A percentile compares a stretch with the other conserved stretches of the same genome.
phyloP scores from a whole-genome alignment of 2,113 vertebrate genomes.

The western clawed frog (Xenopus tropicalis) region DNA sequence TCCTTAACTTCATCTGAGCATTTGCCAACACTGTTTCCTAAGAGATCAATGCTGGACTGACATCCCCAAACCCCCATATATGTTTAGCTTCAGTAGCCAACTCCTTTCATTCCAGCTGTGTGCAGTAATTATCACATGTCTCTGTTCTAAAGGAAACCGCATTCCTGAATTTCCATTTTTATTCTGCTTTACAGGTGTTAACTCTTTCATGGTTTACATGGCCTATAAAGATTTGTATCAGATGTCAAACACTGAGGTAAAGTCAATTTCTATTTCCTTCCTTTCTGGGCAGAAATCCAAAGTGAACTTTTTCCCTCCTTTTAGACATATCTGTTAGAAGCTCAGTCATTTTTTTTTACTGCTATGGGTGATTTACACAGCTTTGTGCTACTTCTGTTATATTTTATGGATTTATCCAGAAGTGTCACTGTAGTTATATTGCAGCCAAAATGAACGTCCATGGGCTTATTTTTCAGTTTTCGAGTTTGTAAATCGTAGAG shows the following conservation, averaged over 20 bases:
- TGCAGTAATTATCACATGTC: constrained; percentile 39
- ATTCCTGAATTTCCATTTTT: constrained; percentile 27
- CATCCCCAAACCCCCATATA: constrained; percentile 26
- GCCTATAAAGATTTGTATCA: constrained; percentile 96
- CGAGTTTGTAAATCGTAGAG: too few relatives aligned
- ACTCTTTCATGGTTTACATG: constrained; percentile 98
- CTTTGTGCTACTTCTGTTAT: constrained; percentile 10
- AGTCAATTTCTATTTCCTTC: constrained; percentile 25
- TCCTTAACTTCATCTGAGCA: constrained; percentile 4
- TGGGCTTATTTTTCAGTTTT: too few relatives aligned
- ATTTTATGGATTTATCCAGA: constrained; percentile 7
- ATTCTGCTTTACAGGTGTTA: constrained; percentile 71
- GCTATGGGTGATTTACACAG: too few relatives aligned
- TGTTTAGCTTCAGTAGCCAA: constrained; percentile 21
- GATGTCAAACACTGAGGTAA: constrained; percentile 96
- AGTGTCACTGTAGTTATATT: neutral
- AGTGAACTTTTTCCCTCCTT: neutral
- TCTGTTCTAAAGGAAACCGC: neutral
- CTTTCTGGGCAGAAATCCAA: constrained; percentile 25
- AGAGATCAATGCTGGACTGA: constrained; percentile 1
- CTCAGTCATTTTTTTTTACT: neutral
- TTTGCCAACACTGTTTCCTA: constrained; percentile 8
- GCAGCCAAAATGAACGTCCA: too few relatives aligned
- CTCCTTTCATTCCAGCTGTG: constrained; percentile 28
- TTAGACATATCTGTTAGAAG: constrained; percentile 12